Percentiles rank a stretch among this genome's conserved stretches.
These are phyloP conservation scores for Propsilocerus akamusi DNA, from an alignment of 1,140 invertebrate species.

Conservation along the genomic window DNA sequence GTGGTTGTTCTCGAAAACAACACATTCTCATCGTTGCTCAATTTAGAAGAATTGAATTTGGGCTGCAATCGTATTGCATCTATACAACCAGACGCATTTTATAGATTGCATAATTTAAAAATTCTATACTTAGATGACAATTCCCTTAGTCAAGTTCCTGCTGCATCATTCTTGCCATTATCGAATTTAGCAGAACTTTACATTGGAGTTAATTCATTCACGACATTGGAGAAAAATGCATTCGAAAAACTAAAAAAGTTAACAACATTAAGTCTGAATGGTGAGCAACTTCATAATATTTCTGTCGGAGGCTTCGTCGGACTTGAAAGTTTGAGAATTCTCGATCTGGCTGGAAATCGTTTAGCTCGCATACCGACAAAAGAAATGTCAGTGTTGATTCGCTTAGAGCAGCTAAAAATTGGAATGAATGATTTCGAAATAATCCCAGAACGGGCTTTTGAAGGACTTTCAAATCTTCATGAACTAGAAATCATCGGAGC, in stretches of 20 bases:
- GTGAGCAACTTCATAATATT: slow-evolving; percentile 58
- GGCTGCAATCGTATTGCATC: slow-evolving; percentile 68
- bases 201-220: slow-evolving; percentile 64
- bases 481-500: slow-evolving; percentile 58
- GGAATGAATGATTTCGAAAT: slow-evolving; percentile 63
- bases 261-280: slow-evolving; percentile 55
- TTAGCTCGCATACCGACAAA: slow-evolving; percentile 52
- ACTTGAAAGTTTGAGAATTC: slow-evolving; percentile 44
- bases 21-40: slow-evolving; percentile 51
- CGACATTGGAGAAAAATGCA: slow-evolving; percentile 46
- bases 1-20: slow-evolving; percentile 55
- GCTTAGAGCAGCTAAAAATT: slow-evolving; percentile 59
- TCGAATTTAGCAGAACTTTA: slow-evolving; percentile 63
- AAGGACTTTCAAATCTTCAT: slow-evolving; percentile 52
- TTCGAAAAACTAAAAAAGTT: slow-evolving; percentile 56
- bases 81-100: slow-evolving; percentile 60
- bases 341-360: slow-evolving; percentile 63
- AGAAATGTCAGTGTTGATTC: slow-evolving; percentile 44
- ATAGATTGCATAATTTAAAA: slow-evolving; percentile 50
- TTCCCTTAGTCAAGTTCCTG: slow-evolving; percentile 53
- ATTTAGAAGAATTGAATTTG: slow-evolving; percentile 69
- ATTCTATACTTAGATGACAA: slow-evolving; percentile 75
- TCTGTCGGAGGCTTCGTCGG: slow-evolving; percentile 55
- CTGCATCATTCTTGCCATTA: slow-evolving; percentile 44
- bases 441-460: slow-evolving; percentile 49